These are phyloP conservation scores for Cenopis cana DNA, from an alignment of 2,888 invertebrate genomes.

Conservation along the genomic window DNA sequence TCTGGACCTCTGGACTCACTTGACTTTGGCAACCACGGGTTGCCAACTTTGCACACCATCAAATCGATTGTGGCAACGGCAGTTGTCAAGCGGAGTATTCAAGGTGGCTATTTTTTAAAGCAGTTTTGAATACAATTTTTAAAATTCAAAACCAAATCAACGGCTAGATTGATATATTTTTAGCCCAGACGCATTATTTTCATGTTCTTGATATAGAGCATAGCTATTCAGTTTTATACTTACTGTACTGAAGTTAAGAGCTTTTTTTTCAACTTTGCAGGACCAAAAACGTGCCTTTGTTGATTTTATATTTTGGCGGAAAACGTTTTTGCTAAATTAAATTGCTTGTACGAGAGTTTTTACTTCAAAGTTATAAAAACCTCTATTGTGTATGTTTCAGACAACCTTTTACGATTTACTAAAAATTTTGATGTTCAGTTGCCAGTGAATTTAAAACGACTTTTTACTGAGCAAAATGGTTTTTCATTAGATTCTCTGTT, in stretches of 20 bases:
- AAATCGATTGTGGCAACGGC: too few relatives aligned
- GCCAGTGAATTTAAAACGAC: neutral
- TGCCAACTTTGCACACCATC: too few relatives aligned
- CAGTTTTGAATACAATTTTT: too few relatives aligned
- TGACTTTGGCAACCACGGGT: too few relatives aligned
- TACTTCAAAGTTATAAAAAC: neutral
- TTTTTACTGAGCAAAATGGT: neutral
- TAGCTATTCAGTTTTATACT: too few relatives aligned
- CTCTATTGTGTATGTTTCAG: neutral
- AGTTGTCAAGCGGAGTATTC: too few relatives aligned
- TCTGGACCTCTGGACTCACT: too few relatives aligned
- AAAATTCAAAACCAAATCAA: too few relatives aligned
- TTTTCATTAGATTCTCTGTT: neutral
- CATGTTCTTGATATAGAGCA: neutral
- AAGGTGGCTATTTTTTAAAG: too few relatives aligned
- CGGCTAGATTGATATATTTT: neutral
- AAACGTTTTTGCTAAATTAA: neutral
- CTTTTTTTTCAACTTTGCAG: neutral
- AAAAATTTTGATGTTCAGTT: neutral
- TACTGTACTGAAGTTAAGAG: too few relatives aligned
- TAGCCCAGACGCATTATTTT: neutral
- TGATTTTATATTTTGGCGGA: conserved; percentile 3
- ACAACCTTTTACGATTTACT: neutral
- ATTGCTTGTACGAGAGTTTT: neutral
- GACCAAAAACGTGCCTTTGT: neutral